These are phyloP conservation scores for Agapornis canus DNA, from an alignment of 2,797 vertebrate genomes.

Conservation along the genomic window DNA sequence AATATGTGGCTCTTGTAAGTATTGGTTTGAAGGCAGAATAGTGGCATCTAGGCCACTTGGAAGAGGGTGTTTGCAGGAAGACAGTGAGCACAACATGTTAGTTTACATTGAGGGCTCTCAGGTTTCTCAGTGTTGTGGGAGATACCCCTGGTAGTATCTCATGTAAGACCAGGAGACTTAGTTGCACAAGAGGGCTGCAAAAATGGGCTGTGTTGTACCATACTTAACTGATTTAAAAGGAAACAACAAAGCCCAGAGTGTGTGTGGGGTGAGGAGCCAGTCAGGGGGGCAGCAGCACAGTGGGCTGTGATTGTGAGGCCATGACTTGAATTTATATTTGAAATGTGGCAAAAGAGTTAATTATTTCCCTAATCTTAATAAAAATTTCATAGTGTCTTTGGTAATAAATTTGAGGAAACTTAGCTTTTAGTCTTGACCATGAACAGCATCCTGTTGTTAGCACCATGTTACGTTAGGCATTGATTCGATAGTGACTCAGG, in stretches of 20 bases:
- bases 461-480: not conserved
- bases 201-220: not conserved
- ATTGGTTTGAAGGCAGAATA: not conserved
- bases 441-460: not conserved
- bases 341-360: not conserved
- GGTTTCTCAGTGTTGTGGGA: not conserved
- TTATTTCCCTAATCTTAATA: not conserved
- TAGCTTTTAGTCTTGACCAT: not conserved
- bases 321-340: not conserved
- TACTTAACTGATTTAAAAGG: not conserved
- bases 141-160: not conserved
- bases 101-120: not conserved
- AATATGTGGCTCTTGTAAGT: not conserved
- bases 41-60: fast-evolving
- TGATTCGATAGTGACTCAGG: not conserved
- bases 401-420: not conserved
- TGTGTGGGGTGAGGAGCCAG: not conserved
- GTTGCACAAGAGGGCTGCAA: not conserved
- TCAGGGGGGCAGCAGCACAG: not conserved
- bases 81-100: not conserved
- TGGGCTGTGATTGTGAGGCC: not conserved
- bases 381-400: not conserved
- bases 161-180: not conserved
- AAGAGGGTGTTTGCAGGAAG: not conserved
- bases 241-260: not conserved